Evolutionary conservation across 2,888 invertebrate species (phyloP), one percentile per base, ranked within the genome.

Genomic region (Diploptera punctata): DNA sequence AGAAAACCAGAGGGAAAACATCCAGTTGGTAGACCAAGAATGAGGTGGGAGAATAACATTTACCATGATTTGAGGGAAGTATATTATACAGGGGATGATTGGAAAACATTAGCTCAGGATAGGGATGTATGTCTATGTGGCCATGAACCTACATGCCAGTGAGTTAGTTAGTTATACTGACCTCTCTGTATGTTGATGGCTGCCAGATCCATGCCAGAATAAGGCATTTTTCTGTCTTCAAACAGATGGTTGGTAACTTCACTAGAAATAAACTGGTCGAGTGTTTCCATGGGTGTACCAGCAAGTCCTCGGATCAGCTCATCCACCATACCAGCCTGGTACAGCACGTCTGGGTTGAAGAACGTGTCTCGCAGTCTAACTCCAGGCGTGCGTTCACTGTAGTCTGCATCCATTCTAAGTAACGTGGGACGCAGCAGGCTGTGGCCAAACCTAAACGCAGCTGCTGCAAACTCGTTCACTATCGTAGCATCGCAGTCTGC

Each of bases 371-470:
- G 78, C 16, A 87, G 78, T 69, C 81, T 78, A 13, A 85, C 81
- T 16, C 80, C 79, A 5, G 82, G 82, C 57, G 82, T 80, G 31
- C 77, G 77, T 33, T 80, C 77, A 29, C 78, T 78, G 74, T 82
- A 84, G 43, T 81, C 78, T 10, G 79, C 72, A 65, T 81, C 81
- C 75, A 84, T 78, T 68, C 85, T 79, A 70, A 80, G 80, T 68
- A 85, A 80, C 13, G 78, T 78, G 3, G 84, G 83, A 38, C 82
- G 80, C 26, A 86, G 80, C 24, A 86, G 78, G 67, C 83, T 84
- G 78, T 85, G 85, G 0, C 85, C 87, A 76, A 87, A 86, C 33
- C 87, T 80, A 78, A 85, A 87, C 1, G 86, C 86, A 0, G 86
- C 86, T 0, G 86, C 81, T 10, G 86, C 84, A 76, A 87, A 87